phyloP scores from a whole-genome alignment of 2,797 vertebrate genomes.

The Neoniphon sammara region DNA sequence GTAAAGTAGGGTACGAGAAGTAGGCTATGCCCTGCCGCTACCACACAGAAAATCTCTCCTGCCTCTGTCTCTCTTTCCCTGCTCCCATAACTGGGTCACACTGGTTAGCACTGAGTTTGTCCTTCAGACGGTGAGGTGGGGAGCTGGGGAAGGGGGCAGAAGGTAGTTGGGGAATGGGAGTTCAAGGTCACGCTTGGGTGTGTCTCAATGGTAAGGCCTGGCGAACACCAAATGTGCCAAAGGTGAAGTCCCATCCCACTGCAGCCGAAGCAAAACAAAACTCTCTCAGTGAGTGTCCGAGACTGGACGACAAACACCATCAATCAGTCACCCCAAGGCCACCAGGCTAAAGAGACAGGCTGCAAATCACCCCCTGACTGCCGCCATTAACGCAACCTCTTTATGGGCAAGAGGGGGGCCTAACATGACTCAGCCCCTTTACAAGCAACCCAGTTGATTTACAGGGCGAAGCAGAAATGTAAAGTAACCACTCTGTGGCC shows the following conservation, averaged over 20 bases:
- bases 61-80: slow-evolving; percentile 24
- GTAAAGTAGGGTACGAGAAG: slow-evolving; percentile 83
- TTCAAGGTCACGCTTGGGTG: slow-evolving; percentile 60
- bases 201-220: slow-evolving; percentile 35
- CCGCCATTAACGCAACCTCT: slow-evolving; percentile 64
- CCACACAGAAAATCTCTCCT: slow-evolving; percentile 52
- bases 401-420: slow-evolving; percentile 29
- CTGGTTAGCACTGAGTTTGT: slow-evolving; percentile 56
- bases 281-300: slow-evolving; percentile 33
- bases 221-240: slow-evolving; percentile 29
- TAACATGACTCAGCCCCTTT: slow-evolving; percentile 68
- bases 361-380: slow-evolving; percentile 65
- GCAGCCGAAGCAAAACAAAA: slow-evolving; percentile 39
- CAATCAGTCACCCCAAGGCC: slow-evolving; percentile 61
- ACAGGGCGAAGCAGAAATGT: slow-evolving; percentile 43
- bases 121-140: slow-evolving; percentile 56
- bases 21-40: slow-evolving; percentile 78
- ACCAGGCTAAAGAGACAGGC: slow-evolving; percentile 58
- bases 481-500: slow-evolving; percentile 35
- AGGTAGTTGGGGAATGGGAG: slow-evolving; percentile 13
- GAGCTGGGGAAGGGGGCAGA: background rate
- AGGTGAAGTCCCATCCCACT: slow-evolving; percentile 20
- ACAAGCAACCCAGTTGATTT: slow-evolving; percentile 50
- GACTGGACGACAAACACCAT: slow-evolving; percentile 55
- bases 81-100: slow-evolving; percentile 70